Evolutionary conservation across 2,888 invertebrate genomes (phyloP).

Genomic region (Drymonia ruficornis): DNA sequence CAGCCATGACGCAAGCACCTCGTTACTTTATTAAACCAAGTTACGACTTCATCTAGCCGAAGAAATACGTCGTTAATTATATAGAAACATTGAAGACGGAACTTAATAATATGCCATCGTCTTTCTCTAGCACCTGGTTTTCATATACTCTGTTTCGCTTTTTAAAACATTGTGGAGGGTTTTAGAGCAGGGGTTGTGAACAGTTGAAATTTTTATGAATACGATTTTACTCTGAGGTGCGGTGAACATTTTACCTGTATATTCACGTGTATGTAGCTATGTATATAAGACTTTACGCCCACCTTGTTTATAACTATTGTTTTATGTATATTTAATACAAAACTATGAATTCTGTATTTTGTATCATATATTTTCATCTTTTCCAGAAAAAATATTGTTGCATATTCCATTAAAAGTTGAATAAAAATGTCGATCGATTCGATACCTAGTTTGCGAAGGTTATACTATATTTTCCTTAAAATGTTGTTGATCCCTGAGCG

Average conservation of each 20-base stretch:
- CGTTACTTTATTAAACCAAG: conserved; percentile 39
- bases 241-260: no score
- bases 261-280: no score
- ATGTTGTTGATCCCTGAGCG: conserved; percentile 36
- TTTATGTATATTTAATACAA: conserved; percentile 2
- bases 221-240: no score
- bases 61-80: conserved; percentile 45
- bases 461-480: not conserved
- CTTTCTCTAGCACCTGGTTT: conserved; percentile 34
- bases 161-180: conserved; percentile 43
- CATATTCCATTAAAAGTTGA: no score
- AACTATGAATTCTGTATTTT: no score
- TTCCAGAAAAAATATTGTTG: no score
- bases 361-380: no score
- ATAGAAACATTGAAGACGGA: conserved; percentile 31
- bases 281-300: no score
- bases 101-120: conserved; percentile 32
- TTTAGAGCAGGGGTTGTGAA: conserved; percentile 30
- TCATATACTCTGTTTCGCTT: conserved; percentile 45
- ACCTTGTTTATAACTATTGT: no score
- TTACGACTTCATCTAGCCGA: conserved; percentile 41
- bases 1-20: conserved; percentile 25
- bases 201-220: conserved; percentile 25
- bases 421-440: no score
- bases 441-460: no score